These are phyloP conservation scores for Petrolisthes manimaculis DNA, from an alignment of 2,888 invertebrate genomes.

Conservation along the genomic window DNA sequence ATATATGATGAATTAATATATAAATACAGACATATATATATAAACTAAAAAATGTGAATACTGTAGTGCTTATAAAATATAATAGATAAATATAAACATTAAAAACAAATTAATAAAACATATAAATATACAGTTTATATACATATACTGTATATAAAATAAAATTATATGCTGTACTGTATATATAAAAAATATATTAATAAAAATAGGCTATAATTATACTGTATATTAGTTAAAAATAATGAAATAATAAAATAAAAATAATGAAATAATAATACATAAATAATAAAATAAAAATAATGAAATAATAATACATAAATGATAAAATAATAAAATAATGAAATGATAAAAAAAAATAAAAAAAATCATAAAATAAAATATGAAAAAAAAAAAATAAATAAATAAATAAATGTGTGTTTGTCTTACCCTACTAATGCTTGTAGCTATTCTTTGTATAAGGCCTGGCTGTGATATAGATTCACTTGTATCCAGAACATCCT, in stretches of 20 bases:
- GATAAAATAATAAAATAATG: not conserved
- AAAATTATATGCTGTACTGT: too few species aligned
- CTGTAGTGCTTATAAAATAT: too few species aligned
- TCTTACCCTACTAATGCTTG: constrained; percentile 56
- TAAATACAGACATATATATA: too few species aligned
- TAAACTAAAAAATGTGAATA: too few species aligned
- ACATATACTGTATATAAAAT: too few species aligned
- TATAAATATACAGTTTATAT: too few species aligned
- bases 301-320: not conserved
- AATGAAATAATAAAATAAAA: not conserved
- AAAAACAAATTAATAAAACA: too few species aligned
- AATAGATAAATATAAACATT: too few species aligned
- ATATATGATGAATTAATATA: too few species aligned
- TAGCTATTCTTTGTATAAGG: constrained; percentile 61
- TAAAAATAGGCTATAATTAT: too few species aligned
- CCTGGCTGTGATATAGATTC: constrained; percentile 62
- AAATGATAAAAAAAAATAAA: not conserved
- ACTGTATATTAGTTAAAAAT: too few species aligned
- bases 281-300: not conserved
- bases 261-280: not conserved
- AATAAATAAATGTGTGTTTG: not conserved
- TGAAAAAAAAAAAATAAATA: not conserved
- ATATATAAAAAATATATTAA: too few species aligned
- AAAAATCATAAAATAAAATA: not conserved
- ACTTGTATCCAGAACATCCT: constrained; percentile 61